phyloP scores from a whole-genome alignment of 2,888 invertebrate genomes.

The Melieria crassipennis region DNA sequence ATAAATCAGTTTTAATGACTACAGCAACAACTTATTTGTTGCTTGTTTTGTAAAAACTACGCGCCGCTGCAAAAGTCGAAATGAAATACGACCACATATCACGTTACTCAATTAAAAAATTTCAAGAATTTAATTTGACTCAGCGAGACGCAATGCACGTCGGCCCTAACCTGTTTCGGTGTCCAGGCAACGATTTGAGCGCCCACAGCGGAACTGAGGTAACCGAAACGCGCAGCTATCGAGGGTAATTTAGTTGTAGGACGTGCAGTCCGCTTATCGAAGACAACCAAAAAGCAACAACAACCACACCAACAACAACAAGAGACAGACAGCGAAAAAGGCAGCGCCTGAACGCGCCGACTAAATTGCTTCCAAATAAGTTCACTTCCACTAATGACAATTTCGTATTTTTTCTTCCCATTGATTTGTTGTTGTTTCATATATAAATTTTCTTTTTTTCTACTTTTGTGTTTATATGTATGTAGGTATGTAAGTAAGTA shows the following conservation, averaged over 20 bases:
- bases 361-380: constrained; percentile 27
- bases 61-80: background rate
- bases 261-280: no score
- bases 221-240: no score
- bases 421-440: constrained; percentile 1
- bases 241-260: no score
- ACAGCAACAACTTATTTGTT: background rate
- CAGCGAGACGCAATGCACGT: background rate
- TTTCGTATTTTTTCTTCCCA: constrained; percentile 7
- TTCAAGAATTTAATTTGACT: constrained; percentile 33
- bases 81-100: constrained; percentile 23
- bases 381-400: constrained; percentile 21
- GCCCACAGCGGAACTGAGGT: no score
- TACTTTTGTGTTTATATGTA: no score
- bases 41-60: background rate
- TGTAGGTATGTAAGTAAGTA: no score
- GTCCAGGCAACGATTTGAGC: no score
- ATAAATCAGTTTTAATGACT: constrained; percentile 34
- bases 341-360: background rate
- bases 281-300: no score
- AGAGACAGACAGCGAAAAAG: no score
- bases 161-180: no score
- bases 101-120: constrained; percentile 28
- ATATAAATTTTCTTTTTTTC: no score
- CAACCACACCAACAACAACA: no score